phyloP scores from a whole-genome alignment of 2,113 vertebrate genomes.

The Antennarius striatus region DNA sequence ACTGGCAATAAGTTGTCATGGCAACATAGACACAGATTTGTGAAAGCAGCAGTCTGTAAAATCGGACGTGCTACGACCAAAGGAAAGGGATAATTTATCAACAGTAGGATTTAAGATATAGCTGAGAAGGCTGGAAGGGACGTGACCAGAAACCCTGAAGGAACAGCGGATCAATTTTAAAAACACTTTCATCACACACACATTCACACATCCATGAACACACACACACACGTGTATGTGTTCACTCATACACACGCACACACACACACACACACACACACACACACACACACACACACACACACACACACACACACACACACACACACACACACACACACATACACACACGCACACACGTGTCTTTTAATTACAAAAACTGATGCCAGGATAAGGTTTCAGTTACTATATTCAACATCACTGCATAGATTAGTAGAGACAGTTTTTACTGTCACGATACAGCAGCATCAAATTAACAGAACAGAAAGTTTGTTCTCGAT shows the following conservation, averaged over 20 bases:
- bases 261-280: not conserved
- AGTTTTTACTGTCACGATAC: not conserved
- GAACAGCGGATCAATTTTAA: slow-evolving; percentile 11
- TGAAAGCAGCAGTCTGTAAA: slow-evolving; percentile 48
- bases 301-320: no score
- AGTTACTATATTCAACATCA: not conserved
- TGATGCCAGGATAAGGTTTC: not conserved
- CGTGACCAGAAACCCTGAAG: slow-evolving; percentile 6
- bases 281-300: no score
- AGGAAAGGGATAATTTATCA: slow-evolving; percentile 48
- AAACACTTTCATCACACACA: not conserved
- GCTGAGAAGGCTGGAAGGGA: slow-evolving; percentile 17
- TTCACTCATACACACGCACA: no score
- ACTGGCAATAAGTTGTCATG: slow-evolving; percentile 45
- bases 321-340: no score
- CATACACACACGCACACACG: not conserved
- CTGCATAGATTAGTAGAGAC: not conserved
- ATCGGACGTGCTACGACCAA: slow-evolving; percentile 37
- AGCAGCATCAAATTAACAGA: slow-evolving; percentile 5
- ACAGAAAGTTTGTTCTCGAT: not conserved
- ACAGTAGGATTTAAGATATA: slow-evolving; percentile 20
- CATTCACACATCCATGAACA: no score
- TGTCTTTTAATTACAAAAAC: slow-evolving; percentile 11
- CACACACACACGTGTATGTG: no score
- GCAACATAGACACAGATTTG: slow-evolving; percentile 50